Evolutionary conservation across 2,888 invertebrate species (phyloP), one percentile per base, ranked within the genome.

Genomic region (Labia minor): DNA sequence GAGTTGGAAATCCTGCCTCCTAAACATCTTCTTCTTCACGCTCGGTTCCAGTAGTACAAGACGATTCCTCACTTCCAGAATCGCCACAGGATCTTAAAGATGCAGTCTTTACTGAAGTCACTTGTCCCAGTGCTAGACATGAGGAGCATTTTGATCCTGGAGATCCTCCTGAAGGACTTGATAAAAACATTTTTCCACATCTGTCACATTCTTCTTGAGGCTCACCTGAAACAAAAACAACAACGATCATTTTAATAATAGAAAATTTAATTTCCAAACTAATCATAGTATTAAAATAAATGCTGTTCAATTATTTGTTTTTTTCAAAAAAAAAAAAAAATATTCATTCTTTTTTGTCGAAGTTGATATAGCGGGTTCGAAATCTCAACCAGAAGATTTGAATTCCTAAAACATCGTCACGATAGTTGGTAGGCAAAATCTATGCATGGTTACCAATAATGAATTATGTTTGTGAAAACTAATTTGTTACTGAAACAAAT

Each of bases 131-230:
- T 67, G 69, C 70, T 49, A 72, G 65, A 67, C 74, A 73, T 71
- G 79, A 79, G 68, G 75, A 74, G 66, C 72, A 71, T 70, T 78
- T 78, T 66, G 77, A 74, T 70, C 78, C 78, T 69, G 76, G 76
- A 62, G 76, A 74, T 16, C 75, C 70, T 66, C 74, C 74, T 14
- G 72, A 75, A 61, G 74, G 73, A n/a, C 78, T 74, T 33, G 76
- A 73, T 68, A 81, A 73, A 74, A 79, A 83, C 71, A 79, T 78
- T 74, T 84, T 84, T 61, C 83, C 82, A 74, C 84, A 84, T 65
- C 81, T 77, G 66, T 80, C 78, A 73, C 85, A 84, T 74, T 83
- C 83, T 73, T 83, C 83, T 74, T 83, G 83, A 1, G 81, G 81
- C 73, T 84, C 83, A 69, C 83, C 85, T 84, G 75, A 19, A 74